These are phyloP conservation scores for Porites rus DNA, from an alignment of 92 coral and sea anemone genomes.

Conservation along the genomic window DNA sequence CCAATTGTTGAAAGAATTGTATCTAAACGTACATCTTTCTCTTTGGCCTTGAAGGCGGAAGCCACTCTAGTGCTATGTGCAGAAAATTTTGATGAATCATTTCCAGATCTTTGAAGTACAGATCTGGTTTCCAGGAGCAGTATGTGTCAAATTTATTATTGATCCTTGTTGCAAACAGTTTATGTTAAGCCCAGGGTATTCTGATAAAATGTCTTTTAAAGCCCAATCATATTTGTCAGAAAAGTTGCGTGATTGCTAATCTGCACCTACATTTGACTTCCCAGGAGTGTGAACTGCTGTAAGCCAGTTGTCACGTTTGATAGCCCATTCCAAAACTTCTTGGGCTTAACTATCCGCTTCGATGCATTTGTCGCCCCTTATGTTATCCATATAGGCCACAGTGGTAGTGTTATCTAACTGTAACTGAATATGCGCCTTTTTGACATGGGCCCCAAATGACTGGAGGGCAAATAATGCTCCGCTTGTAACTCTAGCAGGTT, in stretches of 20 bases:
- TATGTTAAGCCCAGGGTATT: not conserved
- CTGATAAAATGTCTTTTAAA: not conserved
- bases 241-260: slow-evolving; percentile 36
- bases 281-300: slow-evolving; percentile 61
- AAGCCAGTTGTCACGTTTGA: slow-evolving; percentile 38
- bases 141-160: not conserved
- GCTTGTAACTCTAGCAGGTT: not conserved
- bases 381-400: slow-evolving; percentile 50
- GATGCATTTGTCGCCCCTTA: slow-evolving; percentile 32
- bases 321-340: slow-evolving; percentile 58
- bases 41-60: no score
- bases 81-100: no score
- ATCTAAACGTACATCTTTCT: no score
- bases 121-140: no score
- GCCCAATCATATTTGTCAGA: slow-evolving; percentile 56
- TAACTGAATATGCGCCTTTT: slow-evolving; percentile 15
- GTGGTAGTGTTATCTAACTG: slow-evolving; percentile 57
- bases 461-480: not conserved
- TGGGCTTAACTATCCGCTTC: slow-evolving; percentile 32
- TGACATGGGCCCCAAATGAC: not conserved
- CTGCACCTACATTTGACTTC: slow-evolving; percentile 41
- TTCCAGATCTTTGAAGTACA: no score
- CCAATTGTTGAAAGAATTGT: no score
- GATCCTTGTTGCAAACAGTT: not conserved
- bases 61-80: no score